Evolutionary conservation across 2,888 invertebrate genomes (phyloP), one percentile per base, ranked within the genome.

Genomic region (Acrocyrtus sp.): DNA sequence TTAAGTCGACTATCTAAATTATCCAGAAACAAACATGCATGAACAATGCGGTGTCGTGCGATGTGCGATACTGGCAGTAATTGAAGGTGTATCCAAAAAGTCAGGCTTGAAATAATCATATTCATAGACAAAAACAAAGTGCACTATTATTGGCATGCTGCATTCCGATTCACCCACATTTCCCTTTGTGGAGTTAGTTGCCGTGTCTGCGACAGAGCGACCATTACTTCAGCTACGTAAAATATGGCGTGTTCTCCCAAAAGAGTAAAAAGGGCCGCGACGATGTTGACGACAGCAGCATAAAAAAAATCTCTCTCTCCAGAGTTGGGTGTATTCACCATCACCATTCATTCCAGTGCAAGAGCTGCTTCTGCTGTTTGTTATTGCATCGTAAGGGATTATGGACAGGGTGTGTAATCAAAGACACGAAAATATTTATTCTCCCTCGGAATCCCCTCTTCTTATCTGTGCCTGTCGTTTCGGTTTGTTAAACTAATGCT

Each of bases 401-500:
- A 47, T 65, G 65, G 65, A 54, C 48, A 56, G 47, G 66, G 54
- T 57, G 66, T 56, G 66, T 66, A 66, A 58, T 66, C 57, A 66
- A 66, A 66, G 66, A 66, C 66, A 66, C 66, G 66, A 58, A 60
- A 60, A 66, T 66, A 66, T 29, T 57, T 57, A 34, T 41, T 47
- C 56, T 34, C 26, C 45, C 24, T 66, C 50, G 27, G 17, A 47
- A 8, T n/a, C 8, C 5, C 12, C 47, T 48, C 57, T 19, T 8
- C 43, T 10, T 21, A 39, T 66, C 41, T 48, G 27, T 48, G 29
- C 29, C 15, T 66, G 34, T 56, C 66, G 66, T 66, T 57, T 66
- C 66, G 66, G 56, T 65, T 65, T 65, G 66, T 66, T 66, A 57
- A 57, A 50, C 66, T 66, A 57, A 65, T 56, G 65, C 56, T 65